Evolutionary conservation across 2,797 vertebrate species (phyloP).

Genomic region (Danionella dracula): DNA sequence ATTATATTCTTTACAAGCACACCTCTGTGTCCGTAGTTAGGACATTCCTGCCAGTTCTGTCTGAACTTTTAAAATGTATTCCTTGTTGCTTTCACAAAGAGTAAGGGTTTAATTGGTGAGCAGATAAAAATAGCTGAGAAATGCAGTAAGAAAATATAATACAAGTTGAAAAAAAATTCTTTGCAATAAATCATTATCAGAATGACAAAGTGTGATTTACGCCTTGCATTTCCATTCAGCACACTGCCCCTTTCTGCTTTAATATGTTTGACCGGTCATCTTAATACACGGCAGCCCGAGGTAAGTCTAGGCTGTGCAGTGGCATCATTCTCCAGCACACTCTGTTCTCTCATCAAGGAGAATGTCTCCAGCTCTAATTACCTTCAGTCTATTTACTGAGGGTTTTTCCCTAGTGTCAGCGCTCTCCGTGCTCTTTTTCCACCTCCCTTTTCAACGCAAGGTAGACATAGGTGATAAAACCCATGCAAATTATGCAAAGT

Average conservation of each 20-base stretch:
- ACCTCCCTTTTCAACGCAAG: slow-evolving; percentile 6
- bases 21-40: neutral
- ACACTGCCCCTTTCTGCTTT: slow-evolving; percentile 8
- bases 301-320: slow-evolving; percentile 26
- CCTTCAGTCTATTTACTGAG: slow-evolving; percentile 25
- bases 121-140: slow-evolving; percentile 41
- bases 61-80: slow-evolving; percentile 1
- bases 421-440: slow-evolving; percentile 4
- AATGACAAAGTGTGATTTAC: slow-evolving; percentile 42
- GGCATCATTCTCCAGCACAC: slow-evolving; percentile 18
- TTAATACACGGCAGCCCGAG: slow-evolving; percentile 19
- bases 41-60: slow-evolving; percentile 12
- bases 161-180: slow-evolving; percentile 17
- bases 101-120: slow-evolving; percentile 47
- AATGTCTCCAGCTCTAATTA: slow-evolving; percentile 36
- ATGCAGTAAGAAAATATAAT: slow-evolving; percentile 15
- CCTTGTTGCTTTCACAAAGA: slow-evolving; percentile 11
- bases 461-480: slow-evolving; percentile 21
- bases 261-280: slow-evolving; percentile 29
- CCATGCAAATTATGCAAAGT: slow-evolving; percentile 15
- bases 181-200: slow-evolving; percentile 44
- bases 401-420: slow-evolving; percentile 26
- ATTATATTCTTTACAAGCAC: neutral
- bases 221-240: slow-evolving; percentile 21
- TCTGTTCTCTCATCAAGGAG: slow-evolving; percentile 42